These are phyloP conservation scores for Halcyon smyrnensis DNA, from an alignment of 2,797 vertebrate genomes.

Conservation along the genomic window DNA sequence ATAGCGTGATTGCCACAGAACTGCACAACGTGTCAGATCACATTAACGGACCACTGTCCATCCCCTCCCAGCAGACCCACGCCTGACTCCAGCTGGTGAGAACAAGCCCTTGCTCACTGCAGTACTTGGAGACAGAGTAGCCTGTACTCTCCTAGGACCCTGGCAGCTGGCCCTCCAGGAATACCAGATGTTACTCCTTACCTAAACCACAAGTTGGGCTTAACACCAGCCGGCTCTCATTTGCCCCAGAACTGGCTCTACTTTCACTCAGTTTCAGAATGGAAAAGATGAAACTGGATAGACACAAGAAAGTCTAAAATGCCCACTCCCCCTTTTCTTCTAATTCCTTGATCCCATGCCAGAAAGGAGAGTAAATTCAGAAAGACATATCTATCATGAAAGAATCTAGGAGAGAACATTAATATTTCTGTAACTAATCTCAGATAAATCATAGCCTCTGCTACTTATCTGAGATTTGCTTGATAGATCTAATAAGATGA, in stretches of 20 bases:
- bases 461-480: neutral
- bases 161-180: rapidly evolving
- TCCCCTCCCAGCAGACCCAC: neutral
- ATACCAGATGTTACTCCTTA: neutral
- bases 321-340: rapidly evolving
- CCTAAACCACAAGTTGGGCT: neutral
- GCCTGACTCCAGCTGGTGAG: neutral
- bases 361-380: neutral
- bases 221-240: rapidly evolving
- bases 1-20: neutral
- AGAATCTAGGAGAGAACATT: neutral
- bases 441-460: neutral
- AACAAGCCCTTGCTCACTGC: neutral
- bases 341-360: neutral
- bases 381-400: neutral
- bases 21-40: rapidly evolving
- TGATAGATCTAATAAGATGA: neutral
- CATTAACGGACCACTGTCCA: neutral
- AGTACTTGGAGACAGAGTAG: rapidly evolving
- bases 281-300: neutral
- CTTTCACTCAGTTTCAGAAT: neutral
- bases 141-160: neutral
- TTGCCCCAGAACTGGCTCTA: neutral
- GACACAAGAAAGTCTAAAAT: neutral
- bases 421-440: neutral